Base-by-base conservation (phyloP, 1,140 invertebrate species). In the Drosophila nikananu region DNA sequence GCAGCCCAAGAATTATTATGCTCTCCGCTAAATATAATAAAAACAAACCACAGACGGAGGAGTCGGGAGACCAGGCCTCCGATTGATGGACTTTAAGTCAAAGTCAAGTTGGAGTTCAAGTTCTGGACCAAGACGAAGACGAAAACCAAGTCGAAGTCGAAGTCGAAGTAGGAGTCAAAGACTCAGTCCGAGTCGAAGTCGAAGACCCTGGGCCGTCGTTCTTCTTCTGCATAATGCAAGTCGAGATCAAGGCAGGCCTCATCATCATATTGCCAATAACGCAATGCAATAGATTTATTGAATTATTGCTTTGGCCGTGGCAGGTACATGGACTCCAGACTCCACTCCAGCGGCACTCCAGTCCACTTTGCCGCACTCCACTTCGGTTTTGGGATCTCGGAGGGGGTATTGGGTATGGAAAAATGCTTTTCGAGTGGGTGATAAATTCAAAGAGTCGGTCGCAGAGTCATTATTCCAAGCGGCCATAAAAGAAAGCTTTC, bases 241-340 rank as follows among this genome's bases (percentile, higher is more conserved):
- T 60, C 44, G 60, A 80, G 60, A 67, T 72, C 68, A 49, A 65
- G 60, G 68, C 55, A 62, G 48, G 75, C 86, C 81, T 89, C 86
- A 90, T 89, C 86, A 90, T 89, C 84, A 89, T 89, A 89, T 91
- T 90, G 86, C 86, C 86, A 90, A 90, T 90, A 90, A 90, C 86
- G 86, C 86, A 90, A 86, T 91, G 86, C 83, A 90, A 90, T 91
- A 91, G 89, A 91, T 91, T 91, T 91, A 91, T 91, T 89, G 89
- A 91, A 91, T 91, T 91, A 91, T 91, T 91, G 89, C 89, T 91
- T 78, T 80, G 84, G 71, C 89, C 75, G 80, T 91, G 89, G 89
- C 89, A 91, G 89, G 89, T 91, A 91, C 89, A 91, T 87, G 87
- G 84, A 78, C 75, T 78, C 78, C 83, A 67, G 76, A 83, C 78